These are phyloP conservation scores for Penaeus indicus DNA, from an alignment of 1,140 invertebrate genomes.

Conservation along the genomic window DNA sequence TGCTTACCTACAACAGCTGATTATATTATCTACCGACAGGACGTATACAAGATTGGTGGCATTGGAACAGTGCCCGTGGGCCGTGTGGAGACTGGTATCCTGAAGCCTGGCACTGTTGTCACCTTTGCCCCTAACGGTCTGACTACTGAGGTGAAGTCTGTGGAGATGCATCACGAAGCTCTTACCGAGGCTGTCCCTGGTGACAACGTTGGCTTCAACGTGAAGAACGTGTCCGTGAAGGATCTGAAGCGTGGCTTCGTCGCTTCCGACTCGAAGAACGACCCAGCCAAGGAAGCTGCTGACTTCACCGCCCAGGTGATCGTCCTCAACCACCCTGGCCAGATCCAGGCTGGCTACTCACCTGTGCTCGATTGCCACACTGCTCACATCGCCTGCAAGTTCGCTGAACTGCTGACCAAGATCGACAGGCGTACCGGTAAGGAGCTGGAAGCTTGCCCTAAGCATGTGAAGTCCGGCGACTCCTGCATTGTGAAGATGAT, in stretches of 20 bases:
- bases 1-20: too few species aligned
- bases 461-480: conserved; percentile 94
- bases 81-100: conserved; percentile 96
- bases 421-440: conserved; percentile 94
- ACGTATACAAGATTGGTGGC: conserved; percentile 99
- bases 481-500: conserved; percentile 94
- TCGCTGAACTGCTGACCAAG: conserved; percentile 97
- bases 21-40: conserved; percentile 77
- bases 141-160: conserved; percentile 99
- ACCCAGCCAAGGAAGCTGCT: conserved; percentile 91
- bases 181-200: conserved; percentile 94
- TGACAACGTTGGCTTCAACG: conserved; percentile 99
- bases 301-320: conserved; percentile 97
- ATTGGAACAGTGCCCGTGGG: conserved; percentile 99
- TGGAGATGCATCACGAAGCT: conserved; percentile 99
- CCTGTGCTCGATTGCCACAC: conserved; percentile 99
- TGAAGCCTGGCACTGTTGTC: conserved; percentile 98
- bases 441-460: conserved; percentile 73
- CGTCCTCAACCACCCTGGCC: conserved; percentile 97
- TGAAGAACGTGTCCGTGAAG: conserved; percentile 99
- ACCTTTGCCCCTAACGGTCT: conserved; percentile 95
- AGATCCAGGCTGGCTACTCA: conserved; percentile 96
- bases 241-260: conserved; percentile 97
- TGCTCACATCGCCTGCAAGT: conserved; percentile 99
- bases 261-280: conserved; percentile 97